These are phyloP conservation scores for Leptobrachium leishanense DNA, from an alignment of 2,113 vertebrate genomes.

Conservation along the genomic window DNA sequence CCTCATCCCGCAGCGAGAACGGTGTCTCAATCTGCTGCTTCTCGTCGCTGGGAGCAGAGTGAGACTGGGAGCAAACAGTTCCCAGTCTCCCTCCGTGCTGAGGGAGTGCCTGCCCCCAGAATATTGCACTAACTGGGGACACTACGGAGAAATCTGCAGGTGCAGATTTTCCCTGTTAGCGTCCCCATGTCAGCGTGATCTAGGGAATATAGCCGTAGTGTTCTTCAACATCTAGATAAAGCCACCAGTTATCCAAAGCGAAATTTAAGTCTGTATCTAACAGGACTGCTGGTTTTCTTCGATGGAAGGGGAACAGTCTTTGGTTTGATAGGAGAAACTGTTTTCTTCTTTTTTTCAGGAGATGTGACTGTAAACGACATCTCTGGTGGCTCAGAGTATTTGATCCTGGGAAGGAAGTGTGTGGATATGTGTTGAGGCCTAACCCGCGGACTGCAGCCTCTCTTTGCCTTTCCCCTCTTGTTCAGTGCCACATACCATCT, in stretches of 20 bases:
- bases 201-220: no score
- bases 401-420: conserved; percentile 88
- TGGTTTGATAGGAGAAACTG: conserved; percentile 53
- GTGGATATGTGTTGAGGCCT: conserved; percentile 93
- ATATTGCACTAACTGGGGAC: no score
- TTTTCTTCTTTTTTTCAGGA: conserved; percentile 67
- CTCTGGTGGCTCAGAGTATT: conserved; percentile 64
- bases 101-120: no score
- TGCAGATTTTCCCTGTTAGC: no score
- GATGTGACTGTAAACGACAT: conserved; percentile 82
- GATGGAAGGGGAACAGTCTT: conserved; percentile 52
- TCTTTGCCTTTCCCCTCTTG: conserved; percentile 92
- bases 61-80: no score
- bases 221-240: neutral
- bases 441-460: conserved; percentile 88
- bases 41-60: no score
- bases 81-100: no score
- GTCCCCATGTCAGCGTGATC: no score
- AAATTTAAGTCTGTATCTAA: conserved; percentile 92
- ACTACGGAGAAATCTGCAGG: no score
- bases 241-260: conserved; percentile 76
- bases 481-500: conserved; percentile 96
- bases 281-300: conserved; percentile 62
- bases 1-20: no score
- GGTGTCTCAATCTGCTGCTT: no score